Conservation (phyloP, 2,113 vertebrate genomes). For the Oreochromis spilurus region DNA sequence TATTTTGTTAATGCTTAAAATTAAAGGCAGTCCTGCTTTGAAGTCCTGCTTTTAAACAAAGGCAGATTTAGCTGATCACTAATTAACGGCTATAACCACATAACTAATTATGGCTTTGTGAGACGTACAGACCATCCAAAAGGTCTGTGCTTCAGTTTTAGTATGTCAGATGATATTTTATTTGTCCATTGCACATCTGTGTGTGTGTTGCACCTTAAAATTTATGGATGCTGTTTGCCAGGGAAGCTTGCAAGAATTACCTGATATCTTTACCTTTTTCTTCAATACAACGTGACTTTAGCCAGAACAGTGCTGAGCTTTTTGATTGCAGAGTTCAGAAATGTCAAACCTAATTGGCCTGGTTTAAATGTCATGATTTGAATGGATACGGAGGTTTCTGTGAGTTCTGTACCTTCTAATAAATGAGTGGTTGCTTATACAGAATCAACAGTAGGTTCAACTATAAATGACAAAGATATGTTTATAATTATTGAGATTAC, state of each 20-base stretch:
- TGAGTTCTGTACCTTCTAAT: neutral
- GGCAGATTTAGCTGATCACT: neutral
- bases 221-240: neutral
- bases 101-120: neutral
- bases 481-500: too few species aligned
- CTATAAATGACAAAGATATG: too few species aligned
- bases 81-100: neutral
- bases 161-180: neutral
- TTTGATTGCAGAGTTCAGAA: neutral
- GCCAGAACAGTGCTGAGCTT: neutral
- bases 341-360: neutral
- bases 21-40: neutral
- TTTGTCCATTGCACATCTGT: neutral
- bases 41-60: neutral
- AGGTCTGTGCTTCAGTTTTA: neutral
- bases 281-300: neutral
- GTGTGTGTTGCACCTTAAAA: neutral
- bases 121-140: neutral
- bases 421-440: neutral
- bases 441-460: neutral
- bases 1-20: neutral
- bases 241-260: neutral
- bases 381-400: fast-evolving
- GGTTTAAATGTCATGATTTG: neutral
- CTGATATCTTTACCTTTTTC: neutral